These are phyloP conservation scores for Romanogobio albipinnatus DNA, from an alignment of 2,113 vertebrate species.

Conservation along the genomic window DNA sequence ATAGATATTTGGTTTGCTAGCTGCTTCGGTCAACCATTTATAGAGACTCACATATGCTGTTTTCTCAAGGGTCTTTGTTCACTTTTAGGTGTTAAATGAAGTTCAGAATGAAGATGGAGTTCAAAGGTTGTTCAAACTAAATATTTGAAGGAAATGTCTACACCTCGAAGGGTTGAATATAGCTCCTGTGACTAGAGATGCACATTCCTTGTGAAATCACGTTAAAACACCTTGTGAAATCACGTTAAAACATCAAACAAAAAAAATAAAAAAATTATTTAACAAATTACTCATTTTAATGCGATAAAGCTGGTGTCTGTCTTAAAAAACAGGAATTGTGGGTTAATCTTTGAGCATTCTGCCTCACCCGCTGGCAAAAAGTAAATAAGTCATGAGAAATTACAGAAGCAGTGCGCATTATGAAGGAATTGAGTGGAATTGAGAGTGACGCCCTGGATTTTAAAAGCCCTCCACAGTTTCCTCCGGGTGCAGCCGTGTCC, in stretches of 20 bases:
- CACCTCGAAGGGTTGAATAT: neutral
- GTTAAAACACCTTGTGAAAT: neutral
- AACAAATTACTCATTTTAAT: neutral
- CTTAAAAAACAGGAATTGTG: neutral
- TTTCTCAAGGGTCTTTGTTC: neutral
- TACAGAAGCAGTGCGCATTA: conserved; percentile 42
- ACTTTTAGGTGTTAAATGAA: neutral
- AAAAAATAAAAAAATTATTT: neutral
- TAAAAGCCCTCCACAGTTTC: conserved; percentile 34
- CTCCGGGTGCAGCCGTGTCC: conserved; percentile 1
- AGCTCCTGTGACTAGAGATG: neutral
- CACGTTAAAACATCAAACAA: neutral
- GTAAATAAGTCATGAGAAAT: conserved; percentile 63
- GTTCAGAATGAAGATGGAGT: neutral
- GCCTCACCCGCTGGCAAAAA: conserved; percentile 34
- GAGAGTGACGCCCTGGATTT: conserved; percentile 46
- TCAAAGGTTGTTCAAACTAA: neutral
- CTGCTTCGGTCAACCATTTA: no score
- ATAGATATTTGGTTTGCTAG: no score
- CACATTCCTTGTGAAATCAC: neutral
- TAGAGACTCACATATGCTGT: no score
- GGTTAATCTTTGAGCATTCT: conserved; percentile 35
- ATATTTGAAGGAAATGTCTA: neutral
- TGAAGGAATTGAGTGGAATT: conserved; percentile 56
- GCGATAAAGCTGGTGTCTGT: conserved; percentile 6